phyloP scores from a whole-genome alignment of 2,113 vertebrate genomes.

The Perognathus longimembris region DNA sequence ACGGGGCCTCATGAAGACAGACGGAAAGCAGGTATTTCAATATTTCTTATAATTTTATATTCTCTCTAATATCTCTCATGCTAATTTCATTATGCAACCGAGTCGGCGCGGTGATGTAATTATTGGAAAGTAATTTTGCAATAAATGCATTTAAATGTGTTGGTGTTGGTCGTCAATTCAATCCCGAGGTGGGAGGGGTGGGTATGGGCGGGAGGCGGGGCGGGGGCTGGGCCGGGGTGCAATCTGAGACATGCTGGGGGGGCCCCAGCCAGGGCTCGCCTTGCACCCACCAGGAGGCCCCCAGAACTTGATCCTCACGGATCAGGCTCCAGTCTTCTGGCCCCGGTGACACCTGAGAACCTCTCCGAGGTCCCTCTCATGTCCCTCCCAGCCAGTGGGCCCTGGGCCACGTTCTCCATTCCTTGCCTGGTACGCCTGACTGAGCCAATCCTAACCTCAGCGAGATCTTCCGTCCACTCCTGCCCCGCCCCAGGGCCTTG shows the following conservation, averaged over 20 bases:
- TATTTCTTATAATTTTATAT: slow-evolving; percentile 91
- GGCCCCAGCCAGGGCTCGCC: slow-evolving; percentile 63
- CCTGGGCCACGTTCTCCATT: accelerated
- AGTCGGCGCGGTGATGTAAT: slow-evolving; percentile 89
- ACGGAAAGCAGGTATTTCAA: slow-evolving; percentile 86
- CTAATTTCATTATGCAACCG: slow-evolving; percentile 91
- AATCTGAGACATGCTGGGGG: slow-evolving; percentile 80
- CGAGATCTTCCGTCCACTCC: accelerated
- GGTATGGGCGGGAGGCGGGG: slow-evolving; percentile 75
- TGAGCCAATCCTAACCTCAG: too few relatives aligned
- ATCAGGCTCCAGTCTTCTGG: slow-evolving; percentile 49
- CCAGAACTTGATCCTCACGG: accelerated
- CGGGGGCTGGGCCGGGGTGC: slow-evolving; percentile 63
- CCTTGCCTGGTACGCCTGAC: neutral
- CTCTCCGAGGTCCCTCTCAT: too few relatives aligned
- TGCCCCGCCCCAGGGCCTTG: neutral
- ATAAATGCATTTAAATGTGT: slow-evolving; percentile 92
- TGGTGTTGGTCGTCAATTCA: slow-evolving; percentile 88
- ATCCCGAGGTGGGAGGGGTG: slow-evolving; percentile 85
- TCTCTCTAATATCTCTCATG: slow-evolving; percentile 88
- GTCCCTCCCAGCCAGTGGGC: neutral
- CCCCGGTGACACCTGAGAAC: neutral
- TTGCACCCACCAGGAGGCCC: slow-evolving; percentile 75
- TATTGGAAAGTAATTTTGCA: slow-evolving; percentile 93
- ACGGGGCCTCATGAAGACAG: slow-evolving; percentile 82